Percentiles rank a stretch among this genome's conserved stretches.
phyloP scores from a whole-genome alignment of 2,888 invertebrate genomes.

The Pachycephus smyrnensis region DNA sequence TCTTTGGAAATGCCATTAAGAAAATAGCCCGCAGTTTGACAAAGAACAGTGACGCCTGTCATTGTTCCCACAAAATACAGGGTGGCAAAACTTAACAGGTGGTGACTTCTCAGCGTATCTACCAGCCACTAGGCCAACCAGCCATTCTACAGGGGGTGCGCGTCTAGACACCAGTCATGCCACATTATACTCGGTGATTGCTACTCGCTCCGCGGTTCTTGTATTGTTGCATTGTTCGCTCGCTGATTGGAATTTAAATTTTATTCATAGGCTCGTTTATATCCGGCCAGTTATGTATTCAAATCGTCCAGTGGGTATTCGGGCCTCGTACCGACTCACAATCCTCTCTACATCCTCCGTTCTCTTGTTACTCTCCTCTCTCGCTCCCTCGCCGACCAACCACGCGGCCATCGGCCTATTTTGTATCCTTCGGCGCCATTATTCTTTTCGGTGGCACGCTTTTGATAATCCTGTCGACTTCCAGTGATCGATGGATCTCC shows the following conservation, averaged over 20 bases:
- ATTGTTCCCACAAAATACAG: too few relatives aligned
- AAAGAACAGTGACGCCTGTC: too few relatives aligned
- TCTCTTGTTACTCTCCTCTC: constrained; percentile 12
- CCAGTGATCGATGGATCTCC: neutral
- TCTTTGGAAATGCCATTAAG: too few relatives aligned
- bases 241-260: constrained; percentile 66
- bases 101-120: constrained; percentile 5
- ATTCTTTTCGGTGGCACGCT: neutral
- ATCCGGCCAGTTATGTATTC: constrained; percentile 65
- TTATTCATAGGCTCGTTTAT: constrained; percentile 66
- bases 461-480: constrained; percentile 1
- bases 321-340: constrained; percentile 23
- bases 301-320: constrained; percentile 44
- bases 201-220: constrained; percentile 14
- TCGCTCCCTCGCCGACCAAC: constrained; percentile 17
- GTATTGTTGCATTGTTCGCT: constrained; percentile 56
- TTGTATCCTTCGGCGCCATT: neutral
- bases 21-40: too few relatives aligned
- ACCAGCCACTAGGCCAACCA: too few relatives aligned
- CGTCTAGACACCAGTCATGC: neutral
- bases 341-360: constrained; percentile 18
- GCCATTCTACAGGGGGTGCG: neutral
- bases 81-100: neutral
- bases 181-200: constrained; percentile 21
- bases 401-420: neutral